These are phyloP conservation scores for Cephus sareptanus DNA, from an alignment of 2,888 invertebrate genomes.

Conservation along the genomic window DNA sequence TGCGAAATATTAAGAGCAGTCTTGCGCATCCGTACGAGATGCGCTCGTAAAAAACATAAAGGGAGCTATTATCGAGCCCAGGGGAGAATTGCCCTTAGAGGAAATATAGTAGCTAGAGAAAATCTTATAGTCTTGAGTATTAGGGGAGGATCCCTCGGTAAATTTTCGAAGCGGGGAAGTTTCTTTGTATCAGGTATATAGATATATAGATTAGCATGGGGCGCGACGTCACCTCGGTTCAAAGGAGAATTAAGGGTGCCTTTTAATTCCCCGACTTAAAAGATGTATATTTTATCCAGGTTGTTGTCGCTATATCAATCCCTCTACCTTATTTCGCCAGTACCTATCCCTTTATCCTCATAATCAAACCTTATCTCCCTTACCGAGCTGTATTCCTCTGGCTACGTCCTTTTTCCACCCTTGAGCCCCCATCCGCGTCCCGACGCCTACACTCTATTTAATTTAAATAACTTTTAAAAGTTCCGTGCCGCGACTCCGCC, in stretches of 20 bases:
- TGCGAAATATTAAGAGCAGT: conserved; percentile 22
- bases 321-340: conserved; percentile 25
- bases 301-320: conserved; percentile 48
- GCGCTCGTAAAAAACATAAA: conserved; percentile 33
- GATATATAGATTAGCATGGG: too few species aligned
- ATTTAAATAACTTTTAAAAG: conserved; percentile 58
- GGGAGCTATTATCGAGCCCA: conserved; percentile 36
- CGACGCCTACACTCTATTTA: conserved; percentile 45
- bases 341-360: conserved; percentile 25
- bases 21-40: conserved; percentile 8
- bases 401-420: conserved; percentile 7
- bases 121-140: too few species aligned
- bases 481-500: conserved; percentile 25
- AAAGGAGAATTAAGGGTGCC: conserved; percentile 33
- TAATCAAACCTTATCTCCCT: conserved; percentile 49
- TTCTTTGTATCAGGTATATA: background rate
- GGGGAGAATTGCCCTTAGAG: conserved; percentile 8
- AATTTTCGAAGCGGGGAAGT: background rate
- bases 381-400: too few species aligned
- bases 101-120: conserved; percentile 6
- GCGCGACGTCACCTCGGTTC: conserved; percentile 7
- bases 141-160: background rate
- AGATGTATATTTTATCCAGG: conserved; percentile 47
- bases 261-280: conserved; percentile 45
- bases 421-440: conserved; percentile 9